Percentiles rank a stretch among this genome's conserved stretches.
These are phyloP conservation scores for Hydrotaea diabolus DNA, from an alignment of 2,888 invertebrate species.

Conservation along the genomic window DNA sequence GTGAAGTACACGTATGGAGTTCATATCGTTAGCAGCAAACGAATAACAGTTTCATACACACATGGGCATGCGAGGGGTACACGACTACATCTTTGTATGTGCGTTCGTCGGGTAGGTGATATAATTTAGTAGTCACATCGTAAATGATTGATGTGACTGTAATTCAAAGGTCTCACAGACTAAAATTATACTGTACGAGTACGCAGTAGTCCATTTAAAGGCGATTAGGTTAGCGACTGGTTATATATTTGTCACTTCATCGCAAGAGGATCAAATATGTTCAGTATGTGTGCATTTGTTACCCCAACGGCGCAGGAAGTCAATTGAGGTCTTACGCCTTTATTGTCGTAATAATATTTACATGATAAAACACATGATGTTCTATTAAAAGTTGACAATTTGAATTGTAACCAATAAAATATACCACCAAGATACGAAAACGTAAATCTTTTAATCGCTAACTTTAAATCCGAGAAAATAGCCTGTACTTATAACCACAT, in stretches of 20 bases:
- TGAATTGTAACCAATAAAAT: no score
- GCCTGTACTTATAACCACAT: no score
- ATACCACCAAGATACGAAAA: no score
- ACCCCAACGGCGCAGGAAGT: not conserved
- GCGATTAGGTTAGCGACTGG: constrained; percentile 39
- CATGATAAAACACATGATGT: no score
- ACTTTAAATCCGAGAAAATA: no score
- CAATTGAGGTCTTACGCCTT: not conserved
- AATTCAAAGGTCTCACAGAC: constrained; percentile 40
- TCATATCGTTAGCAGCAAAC: no score
- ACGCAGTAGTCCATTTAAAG: constrained; percentile 26
- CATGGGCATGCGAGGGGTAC: not conserved
- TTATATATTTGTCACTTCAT: constrained; percentile 21
- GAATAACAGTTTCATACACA: constrained; percentile 29
- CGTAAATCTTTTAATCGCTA: no score
- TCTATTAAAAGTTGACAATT: no score
- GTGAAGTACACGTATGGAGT: not conserved
- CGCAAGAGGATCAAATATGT: not conserved
- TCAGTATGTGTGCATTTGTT: not conserved
- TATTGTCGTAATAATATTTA: not conserved
- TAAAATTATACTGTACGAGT: constrained; percentile 23
- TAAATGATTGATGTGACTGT: constrained; percentile 46
- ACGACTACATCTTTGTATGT: constrained; percentile 6
- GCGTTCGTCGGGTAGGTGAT: no score
- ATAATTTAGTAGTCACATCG: constrained; percentile 12